phyloP scores from a whole-genome alignment of 2,113 vertebrate genomes.

The Picathartes gymnocephalus region DNA sequence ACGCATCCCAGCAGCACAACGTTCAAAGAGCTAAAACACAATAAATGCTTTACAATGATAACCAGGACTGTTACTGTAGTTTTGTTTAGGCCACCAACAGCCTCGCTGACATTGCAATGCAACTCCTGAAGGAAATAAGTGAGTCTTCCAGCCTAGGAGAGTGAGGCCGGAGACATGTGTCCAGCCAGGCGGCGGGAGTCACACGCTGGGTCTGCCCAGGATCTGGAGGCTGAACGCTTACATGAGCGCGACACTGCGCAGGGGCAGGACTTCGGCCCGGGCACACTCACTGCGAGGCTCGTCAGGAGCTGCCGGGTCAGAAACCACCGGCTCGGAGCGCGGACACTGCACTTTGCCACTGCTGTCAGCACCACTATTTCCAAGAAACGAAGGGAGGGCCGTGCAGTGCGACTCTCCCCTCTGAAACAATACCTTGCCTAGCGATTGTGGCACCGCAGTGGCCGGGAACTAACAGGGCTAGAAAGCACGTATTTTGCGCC shows the following conservation, averaged over 20 bases:
- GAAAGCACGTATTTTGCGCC: not conserved
- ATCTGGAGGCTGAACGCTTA: rapidly evolving
- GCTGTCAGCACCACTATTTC: rapidly evolving
- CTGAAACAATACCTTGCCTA: rapidly evolving
- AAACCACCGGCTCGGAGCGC: rapidly evolving
- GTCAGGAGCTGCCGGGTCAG: not conserved
- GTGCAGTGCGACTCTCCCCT: rapidly evolving
- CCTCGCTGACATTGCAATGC: not conserved
- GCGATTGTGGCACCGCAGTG: not conserved
- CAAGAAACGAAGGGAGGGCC: rapidly evolving
- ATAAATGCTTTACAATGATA: rapidly evolving
- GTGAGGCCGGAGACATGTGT: not conserved
- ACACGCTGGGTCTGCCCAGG: rapidly evolving
- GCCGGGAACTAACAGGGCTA: not conserved
- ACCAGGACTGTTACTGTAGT: not conserved
- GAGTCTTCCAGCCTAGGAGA: not conserved
- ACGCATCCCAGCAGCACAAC: not conserved
- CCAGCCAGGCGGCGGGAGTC: rapidly evolving
- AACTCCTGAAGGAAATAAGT: not conserved
- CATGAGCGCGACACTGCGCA: rapidly evolving
- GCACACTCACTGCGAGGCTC: not conserved
- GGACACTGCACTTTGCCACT: not conserved
- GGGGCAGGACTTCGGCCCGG: not conserved
- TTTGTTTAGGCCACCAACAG: not conserved
- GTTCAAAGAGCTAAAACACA: not conserved